phyloP scores from a whole-genome alignment of 2,113 vertebrate genomes.

The Cyphotilapia sp. region DNA sequence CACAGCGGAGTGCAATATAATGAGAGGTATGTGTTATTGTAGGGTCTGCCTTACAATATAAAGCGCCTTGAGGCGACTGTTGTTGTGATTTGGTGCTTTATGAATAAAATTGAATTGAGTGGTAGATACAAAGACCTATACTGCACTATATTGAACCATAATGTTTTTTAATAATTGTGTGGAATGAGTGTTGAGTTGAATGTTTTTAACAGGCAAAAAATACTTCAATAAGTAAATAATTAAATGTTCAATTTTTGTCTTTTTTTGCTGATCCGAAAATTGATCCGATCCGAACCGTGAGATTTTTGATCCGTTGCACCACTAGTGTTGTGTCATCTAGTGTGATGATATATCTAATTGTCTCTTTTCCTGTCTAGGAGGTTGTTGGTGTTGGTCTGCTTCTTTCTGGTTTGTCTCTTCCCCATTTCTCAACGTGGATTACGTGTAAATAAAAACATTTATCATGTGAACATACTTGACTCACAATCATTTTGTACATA shows the following conservation, averaged over 20 bases:
- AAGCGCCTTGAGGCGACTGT: fast-evolving
- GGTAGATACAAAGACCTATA: fast-evolving
- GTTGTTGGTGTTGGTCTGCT: neutral
- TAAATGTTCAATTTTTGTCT: fast-evolving
- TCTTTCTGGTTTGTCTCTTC: neutral
- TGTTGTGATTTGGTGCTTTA: neutral
- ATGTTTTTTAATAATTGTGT: neutral
- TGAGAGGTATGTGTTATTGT: fast-evolving
- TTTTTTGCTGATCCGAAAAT: neutral
- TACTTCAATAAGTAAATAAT: neutral
- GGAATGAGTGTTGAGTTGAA: neutral
- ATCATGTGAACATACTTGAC: neutral
- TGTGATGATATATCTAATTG: neutral
- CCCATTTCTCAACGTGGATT: neutral
- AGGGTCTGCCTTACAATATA: neutral
- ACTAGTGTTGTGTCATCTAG: neutral
- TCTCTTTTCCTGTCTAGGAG: neutral
- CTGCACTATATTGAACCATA: fast-evolving
- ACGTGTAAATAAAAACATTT: constrained; percentile 26
- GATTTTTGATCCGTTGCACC: neutral
- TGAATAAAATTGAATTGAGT: fast-evolving
- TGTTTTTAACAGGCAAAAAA: neutral
- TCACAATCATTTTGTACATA: neutral
- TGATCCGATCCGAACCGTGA: fast-evolving
- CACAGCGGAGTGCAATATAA: fast-evolving